Evolutionary conservation across 2,888 invertebrate genomes (phyloP).

Genomic region (Cheilosia vulpina): DNA sequence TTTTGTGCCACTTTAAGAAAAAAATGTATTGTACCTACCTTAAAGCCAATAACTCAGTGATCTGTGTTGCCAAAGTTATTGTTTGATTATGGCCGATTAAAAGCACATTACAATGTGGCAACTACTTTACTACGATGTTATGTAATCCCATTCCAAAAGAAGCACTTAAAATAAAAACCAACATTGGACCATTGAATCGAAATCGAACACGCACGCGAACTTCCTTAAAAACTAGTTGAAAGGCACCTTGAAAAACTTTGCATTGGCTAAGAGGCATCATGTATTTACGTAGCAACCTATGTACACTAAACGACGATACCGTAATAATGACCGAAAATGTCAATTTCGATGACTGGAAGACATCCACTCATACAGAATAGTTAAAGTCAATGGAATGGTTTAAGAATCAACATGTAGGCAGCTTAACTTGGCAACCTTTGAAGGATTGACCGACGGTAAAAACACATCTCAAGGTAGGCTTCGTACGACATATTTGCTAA

Average conservation of each 20-base stretch:
- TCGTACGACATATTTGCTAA: too few species aligned
- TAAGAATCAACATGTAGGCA: background rate
- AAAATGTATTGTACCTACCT: slow-evolving; percentile 34
- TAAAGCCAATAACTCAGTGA: slow-evolving; percentile 8
- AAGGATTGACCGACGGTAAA: too few species aligned
- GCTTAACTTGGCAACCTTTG: too few species aligned
- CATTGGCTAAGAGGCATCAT: background rate
- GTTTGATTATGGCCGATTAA: slow-evolving; percentile 42
- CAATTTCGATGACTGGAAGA: background rate
- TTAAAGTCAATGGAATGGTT: background rate
- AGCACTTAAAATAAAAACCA: background rate
- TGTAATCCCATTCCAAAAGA: background rate
- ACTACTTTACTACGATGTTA: background rate
- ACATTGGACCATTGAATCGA: slow-evolving; percentile 16
- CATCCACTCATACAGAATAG: background rate
- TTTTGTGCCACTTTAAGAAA: slow-evolving; percentile 35
- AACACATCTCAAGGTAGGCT: too few species aligned
- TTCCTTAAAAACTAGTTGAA: slow-evolving; percentile 44
- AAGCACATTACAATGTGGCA: slow-evolving; percentile 41
- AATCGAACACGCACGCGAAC: slow-evolving; percentile 14
- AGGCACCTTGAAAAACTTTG: slow-evolving; percentile 38
- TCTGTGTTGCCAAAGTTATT: slow-evolving; percentile 28
- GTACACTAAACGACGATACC: background rate
- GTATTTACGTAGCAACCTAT: background rate
- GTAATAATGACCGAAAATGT: background rate